These are phyloP conservation scores for Acropternis orthonyx DNA, from an alignment of 2,797 vertebrate species.

Conservation along the genomic window DNA sequence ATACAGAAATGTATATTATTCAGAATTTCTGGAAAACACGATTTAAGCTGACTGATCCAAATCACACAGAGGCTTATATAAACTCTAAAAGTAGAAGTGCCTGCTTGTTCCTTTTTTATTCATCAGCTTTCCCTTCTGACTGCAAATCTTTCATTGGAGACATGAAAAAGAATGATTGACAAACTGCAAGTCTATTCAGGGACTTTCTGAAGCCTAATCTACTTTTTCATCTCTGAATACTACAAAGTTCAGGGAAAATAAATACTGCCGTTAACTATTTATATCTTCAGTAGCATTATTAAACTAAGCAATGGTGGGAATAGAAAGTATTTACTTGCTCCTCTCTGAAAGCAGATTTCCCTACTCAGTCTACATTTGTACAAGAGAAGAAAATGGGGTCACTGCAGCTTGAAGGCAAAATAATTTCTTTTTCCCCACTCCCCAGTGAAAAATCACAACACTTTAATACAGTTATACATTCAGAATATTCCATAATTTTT, in stretches of 20 bases:
- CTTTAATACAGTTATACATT: background rate
- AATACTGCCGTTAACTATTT: background rate
- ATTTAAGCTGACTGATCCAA: slow-evolving; percentile 34
- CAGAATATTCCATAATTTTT: background rate
- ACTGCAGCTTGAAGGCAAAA: background rate
- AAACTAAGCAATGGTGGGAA: background rate
- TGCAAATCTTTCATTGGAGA: background rate
- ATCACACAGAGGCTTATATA: background rate
- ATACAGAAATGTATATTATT: background rate
- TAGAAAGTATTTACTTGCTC: background rate
- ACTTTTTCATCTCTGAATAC: background rate
- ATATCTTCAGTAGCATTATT: background rate
- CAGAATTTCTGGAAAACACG: background rate
- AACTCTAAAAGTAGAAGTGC: background rate
- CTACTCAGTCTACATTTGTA: background rate
- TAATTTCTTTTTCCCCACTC: background rate
- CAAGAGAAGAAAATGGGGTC: background rate
- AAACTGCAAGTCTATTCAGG: slow-evolving; percentile 9
- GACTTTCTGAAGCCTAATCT: background rate
- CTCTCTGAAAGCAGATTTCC: background rate
- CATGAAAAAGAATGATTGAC: background rate
- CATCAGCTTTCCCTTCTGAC: background rate
- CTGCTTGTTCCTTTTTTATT: background rate
- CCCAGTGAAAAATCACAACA: background rate
- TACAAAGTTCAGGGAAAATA: background rate